These are phyloP conservation scores for Synaphobranchus kaupii DNA, from an alignment of 2,797 vertebrate genomes.

Conservation along the genomic window DNA sequence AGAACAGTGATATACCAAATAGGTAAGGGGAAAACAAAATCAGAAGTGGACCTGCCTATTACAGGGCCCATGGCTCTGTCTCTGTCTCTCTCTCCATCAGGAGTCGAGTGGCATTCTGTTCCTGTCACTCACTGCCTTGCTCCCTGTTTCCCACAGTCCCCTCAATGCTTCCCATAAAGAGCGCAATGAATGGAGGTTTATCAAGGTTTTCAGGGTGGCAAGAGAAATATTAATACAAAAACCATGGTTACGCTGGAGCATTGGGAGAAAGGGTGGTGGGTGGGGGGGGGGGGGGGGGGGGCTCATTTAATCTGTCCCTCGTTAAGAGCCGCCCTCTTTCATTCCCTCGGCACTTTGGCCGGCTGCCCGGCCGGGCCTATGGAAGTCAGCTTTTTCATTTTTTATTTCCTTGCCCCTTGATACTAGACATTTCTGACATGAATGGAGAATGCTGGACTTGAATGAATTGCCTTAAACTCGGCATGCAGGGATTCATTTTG, in stretches of 20 bases:
- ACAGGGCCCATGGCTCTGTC: not conserved
- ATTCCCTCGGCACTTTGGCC: slow-evolving; percentile 45
- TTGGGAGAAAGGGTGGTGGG: slow-evolving; percentile 25
- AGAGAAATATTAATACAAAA: slow-evolving; percentile 50
- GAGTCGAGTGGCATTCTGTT: not conserved
- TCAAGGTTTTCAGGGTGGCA: slow-evolving; percentile 43
- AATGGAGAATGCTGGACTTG: not conserved
- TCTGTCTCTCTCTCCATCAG: not conserved
- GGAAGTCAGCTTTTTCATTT: slow-evolving; percentile 27
- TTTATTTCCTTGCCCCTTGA: slow-evolving; percentile 28
- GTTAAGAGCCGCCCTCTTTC: slow-evolving; percentile 36
- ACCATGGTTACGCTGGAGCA: slow-evolving; percentile 48
- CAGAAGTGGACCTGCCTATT: not conserved
- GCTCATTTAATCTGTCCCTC: slow-evolving; percentile 37
- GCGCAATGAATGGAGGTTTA: slow-evolving; percentile 44
- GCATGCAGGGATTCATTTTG: slow-evolving; percentile 15
- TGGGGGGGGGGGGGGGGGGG: too few relatives aligned
- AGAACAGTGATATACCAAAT: slow-evolving; percentile 2
- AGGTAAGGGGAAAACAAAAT: not conserved
- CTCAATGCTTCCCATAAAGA: slow-evolving; percentile 17
- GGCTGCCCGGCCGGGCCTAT: slow-evolving; percentile 17
- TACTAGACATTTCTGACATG: slow-evolving; percentile 19
- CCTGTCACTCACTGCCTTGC: slow-evolving; percentile 16
- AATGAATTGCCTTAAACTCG: slow-evolving; percentile 20
- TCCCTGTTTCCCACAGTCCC: slow-evolving; percentile 23